phyloP scores from a whole-genome alignment of 2,888 invertebrate genomes.

The Muscina levida region DNA sequence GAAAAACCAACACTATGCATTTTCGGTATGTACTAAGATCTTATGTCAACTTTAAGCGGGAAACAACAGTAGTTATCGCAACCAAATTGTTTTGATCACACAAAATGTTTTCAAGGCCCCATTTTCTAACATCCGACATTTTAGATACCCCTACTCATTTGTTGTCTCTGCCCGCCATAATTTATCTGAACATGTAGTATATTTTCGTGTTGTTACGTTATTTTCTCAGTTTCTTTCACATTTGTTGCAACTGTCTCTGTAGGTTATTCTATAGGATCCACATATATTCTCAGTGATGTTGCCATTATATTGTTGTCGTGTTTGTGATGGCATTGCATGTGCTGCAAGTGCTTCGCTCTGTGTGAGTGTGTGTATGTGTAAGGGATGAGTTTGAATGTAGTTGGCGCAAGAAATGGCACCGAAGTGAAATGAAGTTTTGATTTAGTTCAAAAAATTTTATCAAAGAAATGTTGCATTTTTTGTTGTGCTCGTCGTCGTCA shows the following conservation, averaged over 20 bases:
- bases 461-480: constrained; percentile 76
- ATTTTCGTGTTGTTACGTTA: constrained; percentile 72
- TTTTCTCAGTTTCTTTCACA: constrained; percentile 61
- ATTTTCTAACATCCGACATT: too few species aligned
- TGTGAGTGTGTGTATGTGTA: constrained; percentile 22
- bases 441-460: constrained; percentile 79
- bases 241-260: constrained; percentile 68
- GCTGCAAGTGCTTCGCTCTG: constrained; percentile 56
- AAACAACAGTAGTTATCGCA: too few species aligned
- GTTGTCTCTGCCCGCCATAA: constrained; percentile 27
- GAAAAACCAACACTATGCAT: too few species aligned
- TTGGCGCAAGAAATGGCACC: constrained; percentile 77
- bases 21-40: too few species aligned
- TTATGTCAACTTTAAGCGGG: too few species aligned
- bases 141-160: not conserved
- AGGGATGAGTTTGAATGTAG: constrained; percentile 42
- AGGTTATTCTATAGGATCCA: constrained; percentile 53
- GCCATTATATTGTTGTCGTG: constrained; percentile 43
- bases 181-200: constrained; percentile 30
- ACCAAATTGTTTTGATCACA: too few species aligned
- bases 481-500: constrained; percentile 45
- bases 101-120: too few species aligned
- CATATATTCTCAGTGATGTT: constrained; percentile 38
- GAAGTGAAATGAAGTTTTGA: constrained; percentile 79
- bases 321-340: constrained; percentile 11